Conservation (phyloP, 2,888 invertebrate genomes). For the Drosophila fungiperda region DNA sequence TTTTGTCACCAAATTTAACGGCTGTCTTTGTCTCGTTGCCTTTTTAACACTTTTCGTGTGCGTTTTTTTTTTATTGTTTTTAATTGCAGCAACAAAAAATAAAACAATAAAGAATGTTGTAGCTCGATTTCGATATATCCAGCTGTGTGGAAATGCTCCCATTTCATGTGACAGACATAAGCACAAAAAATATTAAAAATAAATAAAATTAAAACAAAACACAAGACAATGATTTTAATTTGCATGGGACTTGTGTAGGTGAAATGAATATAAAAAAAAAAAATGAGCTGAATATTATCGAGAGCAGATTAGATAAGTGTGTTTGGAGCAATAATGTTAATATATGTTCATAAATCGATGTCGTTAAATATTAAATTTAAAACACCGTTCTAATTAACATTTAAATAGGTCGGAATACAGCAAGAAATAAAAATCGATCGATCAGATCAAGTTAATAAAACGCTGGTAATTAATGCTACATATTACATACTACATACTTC, state of each 20-base stretch:
- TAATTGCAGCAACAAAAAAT: background rate
- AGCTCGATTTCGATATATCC: background rate
- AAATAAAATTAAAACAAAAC: background rate
- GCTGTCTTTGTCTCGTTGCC: background rate
- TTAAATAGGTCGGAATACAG: background rate
- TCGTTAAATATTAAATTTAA: background rate
- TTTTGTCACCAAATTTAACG: slow-evolving; percentile 4
- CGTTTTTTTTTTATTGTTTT: background rate
- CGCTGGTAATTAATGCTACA: background rate
- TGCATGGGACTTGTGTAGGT: slow-evolving; percentile 37
- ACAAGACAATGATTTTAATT: slow-evolving; percentile 45
- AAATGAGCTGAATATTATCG: slow-evolving; percentile 12
- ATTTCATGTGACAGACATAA: no score
- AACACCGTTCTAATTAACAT: background rate
- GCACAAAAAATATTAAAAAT: background rate
- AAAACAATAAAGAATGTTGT: background rate
- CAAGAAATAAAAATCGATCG: background rate
- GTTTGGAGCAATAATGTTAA: background rate
- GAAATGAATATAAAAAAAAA: slow-evolving; percentile 2
- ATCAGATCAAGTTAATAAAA: background rate
- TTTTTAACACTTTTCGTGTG: background rate
- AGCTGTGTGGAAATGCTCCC: background rate
- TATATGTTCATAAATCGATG: background rate
- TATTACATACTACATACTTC: background rate
- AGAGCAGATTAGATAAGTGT: background rate